These are phyloP conservation scores for Polia nebulosa DNA, from an alignment of 2,888 invertebrate genomes.

Conservation along the genomic window DNA sequence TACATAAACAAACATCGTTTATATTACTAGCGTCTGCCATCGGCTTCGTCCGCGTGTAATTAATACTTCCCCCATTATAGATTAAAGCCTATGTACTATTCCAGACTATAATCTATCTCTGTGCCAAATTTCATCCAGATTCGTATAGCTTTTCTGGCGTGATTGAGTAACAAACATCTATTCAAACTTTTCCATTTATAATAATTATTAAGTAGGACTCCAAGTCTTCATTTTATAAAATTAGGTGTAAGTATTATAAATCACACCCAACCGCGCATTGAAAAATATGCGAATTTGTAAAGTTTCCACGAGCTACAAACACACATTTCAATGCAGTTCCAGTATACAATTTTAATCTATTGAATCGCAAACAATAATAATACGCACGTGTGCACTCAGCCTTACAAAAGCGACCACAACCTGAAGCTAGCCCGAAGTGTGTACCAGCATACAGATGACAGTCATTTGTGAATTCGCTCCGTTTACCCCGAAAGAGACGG, in stretches of 20 bases:
- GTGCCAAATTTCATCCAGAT: too few relatives aligned
- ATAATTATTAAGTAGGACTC: too few relatives aligned
- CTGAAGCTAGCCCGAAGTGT: slow-evolving; percentile 12
- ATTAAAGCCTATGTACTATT: too few relatives aligned
- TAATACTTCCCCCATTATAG: too few relatives aligned
- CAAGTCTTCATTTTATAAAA: too few relatives aligned
- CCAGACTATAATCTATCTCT: too few relatives aligned
- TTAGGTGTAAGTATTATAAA: neutral
- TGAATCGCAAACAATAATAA: slow-evolving; percentile 9
- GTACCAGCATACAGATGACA: slow-evolving; percentile 32
- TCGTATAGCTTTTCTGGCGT: too few relatives aligned
- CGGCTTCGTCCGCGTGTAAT: too few relatives aligned
- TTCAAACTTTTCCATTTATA: too few relatives aligned
- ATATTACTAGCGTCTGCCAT: too few relatives aligned
- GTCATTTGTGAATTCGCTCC: slow-evolving; percentile 28
- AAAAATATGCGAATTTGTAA: neutral
- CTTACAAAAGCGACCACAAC: neutral
- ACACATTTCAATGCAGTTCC: neutral
- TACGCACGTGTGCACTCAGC: slow-evolving; percentile 18
- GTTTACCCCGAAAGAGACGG: slow-evolving; percentile 11
- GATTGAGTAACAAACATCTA: too few relatives aligned
- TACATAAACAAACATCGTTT: too few relatives aligned
- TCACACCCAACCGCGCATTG: neutral
- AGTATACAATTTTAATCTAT: neutral
- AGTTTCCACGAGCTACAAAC: neutral